phyloP scores from a whole-genome alignment of 2,888 invertebrate species.

The Drosophila atroscutellata region DNA sequence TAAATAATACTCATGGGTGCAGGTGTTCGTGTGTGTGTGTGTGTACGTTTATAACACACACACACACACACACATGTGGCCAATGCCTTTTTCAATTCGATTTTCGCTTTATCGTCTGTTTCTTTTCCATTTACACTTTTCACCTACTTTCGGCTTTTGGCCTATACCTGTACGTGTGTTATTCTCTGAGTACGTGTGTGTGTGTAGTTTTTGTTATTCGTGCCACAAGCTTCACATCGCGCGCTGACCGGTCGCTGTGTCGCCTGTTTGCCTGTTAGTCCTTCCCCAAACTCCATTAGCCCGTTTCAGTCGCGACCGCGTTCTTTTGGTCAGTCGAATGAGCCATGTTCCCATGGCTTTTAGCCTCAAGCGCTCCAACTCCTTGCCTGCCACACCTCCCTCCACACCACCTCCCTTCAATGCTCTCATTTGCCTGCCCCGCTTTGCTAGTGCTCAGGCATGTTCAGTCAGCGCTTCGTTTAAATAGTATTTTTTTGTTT shows the following conservation, averaged over 20 bases:
- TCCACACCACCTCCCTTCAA: constrained; percentile 3
- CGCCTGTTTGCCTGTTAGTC: constrained; percentile 46
- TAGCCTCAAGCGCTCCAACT: constrained; percentile 18
- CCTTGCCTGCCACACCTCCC: neutral
- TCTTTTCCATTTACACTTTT: constrained; percentile 68
- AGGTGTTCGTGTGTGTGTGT: constrained; percentile 14
- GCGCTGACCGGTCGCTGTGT: constrained; percentile 65
- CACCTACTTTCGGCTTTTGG: constrained; percentile 70
- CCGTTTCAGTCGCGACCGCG: constrained; percentile 47
- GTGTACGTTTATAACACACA: constrained; percentile 24
- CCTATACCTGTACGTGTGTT: constrained; percentile 19
- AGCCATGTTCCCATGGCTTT: constrained; percentile 46
- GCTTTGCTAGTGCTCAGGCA: constrained; percentile 56
- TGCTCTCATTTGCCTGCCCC: constrained; percentile 3
- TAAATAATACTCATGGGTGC: constrained; percentile 55
- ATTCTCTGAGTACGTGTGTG: neutral
- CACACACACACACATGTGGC: constrained; percentile 15
- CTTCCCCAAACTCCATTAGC: constrained; percentile 14
- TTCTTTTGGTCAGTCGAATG: constrained; percentile 52
- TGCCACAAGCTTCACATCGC: constrained; percentile 60
- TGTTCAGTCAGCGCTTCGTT: constrained; percentile 62
- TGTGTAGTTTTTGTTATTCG: constrained; percentile 44
- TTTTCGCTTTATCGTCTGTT: constrained; percentile 56
- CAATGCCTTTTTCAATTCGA: constrained; percentile 62
- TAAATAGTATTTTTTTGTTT: constrained; percentile 27